Base-by-base conservation (phyloP, 2,888 invertebrate species). In the Agrochola lota region DNA sequence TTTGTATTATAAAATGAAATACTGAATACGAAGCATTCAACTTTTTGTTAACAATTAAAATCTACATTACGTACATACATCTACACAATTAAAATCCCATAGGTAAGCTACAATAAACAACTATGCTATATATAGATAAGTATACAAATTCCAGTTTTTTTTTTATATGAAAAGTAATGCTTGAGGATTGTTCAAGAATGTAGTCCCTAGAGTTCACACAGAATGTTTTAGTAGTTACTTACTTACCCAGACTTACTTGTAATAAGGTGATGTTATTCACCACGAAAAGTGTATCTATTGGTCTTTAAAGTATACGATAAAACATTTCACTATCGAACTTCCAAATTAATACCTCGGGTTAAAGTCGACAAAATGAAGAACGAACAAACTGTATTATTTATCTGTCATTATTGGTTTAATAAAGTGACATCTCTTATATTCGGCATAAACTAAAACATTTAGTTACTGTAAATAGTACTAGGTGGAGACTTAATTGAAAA, bases 401-500 rank as follows among this genome's bases (percentile, higher is more conserved):
- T 57, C 23, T 35, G n/a, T 46, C 43, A 5, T 43, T 69, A 23
- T 17, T 8, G 35, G n/a, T 59, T 9, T 52, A 52, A n/a, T 26
- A 40, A 26, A 72, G 71, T 49, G 74, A 59, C 74, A 74, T 72
- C 74, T 72, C 7, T 59, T 74, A n/a, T 12, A 46, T 26, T n/a
- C 15, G 9, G 30, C 2, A 0, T 46, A 35, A 4, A 71, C 46
- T n/a, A 70, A 70, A 72, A 67, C 35, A 72, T 35, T 26, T 67
- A 35, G n/a, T 20, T 67, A 12, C 40, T 26, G 4, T 23, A 43
- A 7, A 40, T 30, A 40, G 17, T 40, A 26, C 26, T 69, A 69
- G 52, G 20, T 69, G 52, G 72, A 35, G 63, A 63, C 30, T 2
- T 6, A n/a, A 46, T 20, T 67, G 17, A 46, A 17, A 66, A 26